These are phyloP conservation scores for Dichetophora obliterata DNA, from an alignment of 2,888 invertebrate genomes.

Conservation along the genomic window DNA sequence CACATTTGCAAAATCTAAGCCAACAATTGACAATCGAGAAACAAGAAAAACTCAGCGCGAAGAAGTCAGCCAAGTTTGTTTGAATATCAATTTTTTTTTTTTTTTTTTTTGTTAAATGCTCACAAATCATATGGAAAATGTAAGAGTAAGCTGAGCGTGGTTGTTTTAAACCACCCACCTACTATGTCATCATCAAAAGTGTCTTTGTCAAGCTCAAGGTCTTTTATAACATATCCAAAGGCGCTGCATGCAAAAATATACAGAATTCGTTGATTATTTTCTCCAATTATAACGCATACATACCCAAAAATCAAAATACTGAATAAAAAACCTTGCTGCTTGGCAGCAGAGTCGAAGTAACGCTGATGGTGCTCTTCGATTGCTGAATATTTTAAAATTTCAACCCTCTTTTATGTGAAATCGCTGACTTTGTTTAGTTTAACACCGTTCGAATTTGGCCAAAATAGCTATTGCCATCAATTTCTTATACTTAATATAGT, in stretches of 20 bases:
- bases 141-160: not conserved
- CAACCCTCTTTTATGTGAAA: too few species aligned
- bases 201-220: not conserved
- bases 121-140: not conserved
- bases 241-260: not conserved
- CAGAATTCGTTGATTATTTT: not conserved
- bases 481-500: too few species aligned
- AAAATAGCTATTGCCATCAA: too few species aligned
- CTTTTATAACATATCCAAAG: not conserved
- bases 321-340: not conserved
- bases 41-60: not conserved
- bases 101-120: too few species aligned
- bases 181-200: not conserved
- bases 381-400: too few species aligned
- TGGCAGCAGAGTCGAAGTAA: too few species aligned
- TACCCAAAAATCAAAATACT: not conserved
- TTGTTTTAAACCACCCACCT: not conserved
- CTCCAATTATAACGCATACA: too few species aligned
- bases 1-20: not conserved
- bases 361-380: too few species aligned
- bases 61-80: not conserved
- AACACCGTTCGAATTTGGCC: too few species aligned
- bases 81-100: too few species aligned
- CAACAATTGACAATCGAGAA: slow-evolving; percentile 15
- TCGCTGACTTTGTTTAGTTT: too few species aligned